Evolutionary conservation across 2,113 vertebrate genomes (phyloP), one percentile per base, ranked within the genome.

Genomic region (Loxodonta africana): DNA sequence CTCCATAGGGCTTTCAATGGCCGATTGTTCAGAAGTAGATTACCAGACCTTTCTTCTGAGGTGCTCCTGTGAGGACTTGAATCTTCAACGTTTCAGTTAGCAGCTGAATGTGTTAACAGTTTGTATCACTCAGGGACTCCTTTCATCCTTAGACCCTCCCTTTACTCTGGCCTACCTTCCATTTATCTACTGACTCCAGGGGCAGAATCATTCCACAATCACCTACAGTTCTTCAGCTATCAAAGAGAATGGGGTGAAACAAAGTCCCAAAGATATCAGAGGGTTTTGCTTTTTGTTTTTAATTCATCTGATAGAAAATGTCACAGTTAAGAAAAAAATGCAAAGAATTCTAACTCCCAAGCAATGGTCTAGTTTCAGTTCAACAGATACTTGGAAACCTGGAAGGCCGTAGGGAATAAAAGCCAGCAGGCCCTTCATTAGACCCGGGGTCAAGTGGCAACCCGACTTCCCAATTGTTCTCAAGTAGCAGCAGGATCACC

Each of bases 371-470:
- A 83, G 37, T 48, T 91, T 60, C 8, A 65, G 14, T 28, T 48
- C 41, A 94, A 69, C 10, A 71, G 63, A 57, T 95, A 96, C 78
- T 80, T 96, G 81, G 74, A 98, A 97, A 96, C 74, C 89, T 95
- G 67, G 87, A 83, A 96, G 20, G 78, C 51, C 96, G 62, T 85
- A 77, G 88, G 41, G 73, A 95, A 98, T 98, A 98, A 95, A 69
- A 98, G 89, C 28, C 81, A 63, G 86, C 80, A 89, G 88, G 62
- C 92, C 97, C 98, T 95, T 97, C 80, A 96, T 97, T 96, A 97
- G 76, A 98, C 83, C 96, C 87, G 95, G 69, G 93, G 80, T 97
- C 92, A 63, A 96, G 88, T 91, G 94, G 88, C 95, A 98, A 93
- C 65, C 37, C 73, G 93, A 87, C 95, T 98, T 98, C 95, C 92